Evolutionary conservation across 2,888 invertebrate species (phyloP).

Genomic region (Drosophila siamana): DNA sequence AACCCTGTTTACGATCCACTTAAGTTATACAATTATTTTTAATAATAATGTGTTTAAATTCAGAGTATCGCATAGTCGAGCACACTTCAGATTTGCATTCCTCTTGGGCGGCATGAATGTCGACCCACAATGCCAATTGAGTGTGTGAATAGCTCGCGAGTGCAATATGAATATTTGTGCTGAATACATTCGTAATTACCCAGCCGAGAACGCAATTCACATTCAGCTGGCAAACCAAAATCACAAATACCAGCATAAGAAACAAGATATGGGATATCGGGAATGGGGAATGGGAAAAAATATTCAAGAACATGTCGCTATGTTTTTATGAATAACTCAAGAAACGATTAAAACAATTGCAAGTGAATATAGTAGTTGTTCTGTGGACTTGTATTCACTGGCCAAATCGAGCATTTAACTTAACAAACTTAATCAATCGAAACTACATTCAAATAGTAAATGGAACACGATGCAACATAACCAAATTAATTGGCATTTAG

Average conservation of each 20-base stretch:
- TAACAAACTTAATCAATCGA: background rate
- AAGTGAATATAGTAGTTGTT: slow-evolving; percentile 2
- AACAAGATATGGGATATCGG: background rate
- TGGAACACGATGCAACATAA: background rate
- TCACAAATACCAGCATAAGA: no score
- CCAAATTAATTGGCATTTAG: background rate
- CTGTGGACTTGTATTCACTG: slow-evolving; percentile 4
- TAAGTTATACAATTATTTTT: no score
- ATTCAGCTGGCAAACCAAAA: background rate
- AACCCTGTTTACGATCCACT: no score
- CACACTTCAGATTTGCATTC: background rate
- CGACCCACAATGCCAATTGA: slow-evolving; percentile 1
- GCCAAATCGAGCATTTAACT: background rate
- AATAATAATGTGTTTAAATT: no score
- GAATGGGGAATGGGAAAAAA: background rate
- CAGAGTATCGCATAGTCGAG: background rate
- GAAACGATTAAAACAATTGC: background rate
- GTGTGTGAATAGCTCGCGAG: slow-evolving; percentile 2
- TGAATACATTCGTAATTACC: background rate
- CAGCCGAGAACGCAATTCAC: background rate
- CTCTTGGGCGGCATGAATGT: background rate
- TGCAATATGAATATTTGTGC: slow-evolving; percentile 1
- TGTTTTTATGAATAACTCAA: slow-evolving; percentile 1
- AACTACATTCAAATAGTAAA: background rate
- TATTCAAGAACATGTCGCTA: background rate